A percentile compares a stretch with the other conserved stretches of the same genome.
Conservation (phyloP, 1,140 invertebrate genomes). For the Rhynchophorus ferrugineus region DNA sequence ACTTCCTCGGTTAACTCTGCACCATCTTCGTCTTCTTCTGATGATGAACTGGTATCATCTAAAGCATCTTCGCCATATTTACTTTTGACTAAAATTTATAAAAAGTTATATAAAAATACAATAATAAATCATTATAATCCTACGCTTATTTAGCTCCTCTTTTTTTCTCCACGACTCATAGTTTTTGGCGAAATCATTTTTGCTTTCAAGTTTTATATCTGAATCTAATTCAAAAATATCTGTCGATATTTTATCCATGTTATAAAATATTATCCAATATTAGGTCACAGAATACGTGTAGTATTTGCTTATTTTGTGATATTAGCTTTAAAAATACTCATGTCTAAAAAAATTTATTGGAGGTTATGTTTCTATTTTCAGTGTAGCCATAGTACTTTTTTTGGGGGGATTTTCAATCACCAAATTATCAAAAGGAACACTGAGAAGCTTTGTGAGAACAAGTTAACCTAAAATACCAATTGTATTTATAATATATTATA, state of each 20-base stretch:
- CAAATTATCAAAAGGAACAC: too few species aligned
- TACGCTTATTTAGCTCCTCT: constrained; percentile 80
- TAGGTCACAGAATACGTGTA: too few species aligned
- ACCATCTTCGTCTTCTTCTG: constrained; percentile 54
- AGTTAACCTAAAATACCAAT: too few species aligned
- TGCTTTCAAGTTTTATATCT: constrained; percentile 55
- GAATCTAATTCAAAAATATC: constrained; percentile 16
- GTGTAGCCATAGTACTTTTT: too few species aligned
- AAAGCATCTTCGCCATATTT: constrained; percentile 55
- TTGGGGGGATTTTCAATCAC: too few species aligned
- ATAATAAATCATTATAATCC: constrained; percentile 32
- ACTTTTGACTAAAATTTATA: constrained; percentile 57
- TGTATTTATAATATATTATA: too few species aligned
- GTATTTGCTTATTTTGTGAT: too few species aligned
- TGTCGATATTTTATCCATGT: neutral
- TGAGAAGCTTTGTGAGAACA: too few species aligned
- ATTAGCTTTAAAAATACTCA: too few species aligned
- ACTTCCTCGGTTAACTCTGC: constrained; percentile 53
- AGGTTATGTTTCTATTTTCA: too few species aligned
- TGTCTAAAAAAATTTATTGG: too few species aligned
- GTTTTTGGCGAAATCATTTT: constrained; percentile 72
- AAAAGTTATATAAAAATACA: neutral
- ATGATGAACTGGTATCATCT: constrained; percentile 37
- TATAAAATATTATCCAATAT: neutral
- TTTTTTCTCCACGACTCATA: constrained; percentile 76